These are phyloP conservation scores for Numenius arquata DNA, from an alignment of 2,113 vertebrate species.

Conservation along the genomic window DNA sequence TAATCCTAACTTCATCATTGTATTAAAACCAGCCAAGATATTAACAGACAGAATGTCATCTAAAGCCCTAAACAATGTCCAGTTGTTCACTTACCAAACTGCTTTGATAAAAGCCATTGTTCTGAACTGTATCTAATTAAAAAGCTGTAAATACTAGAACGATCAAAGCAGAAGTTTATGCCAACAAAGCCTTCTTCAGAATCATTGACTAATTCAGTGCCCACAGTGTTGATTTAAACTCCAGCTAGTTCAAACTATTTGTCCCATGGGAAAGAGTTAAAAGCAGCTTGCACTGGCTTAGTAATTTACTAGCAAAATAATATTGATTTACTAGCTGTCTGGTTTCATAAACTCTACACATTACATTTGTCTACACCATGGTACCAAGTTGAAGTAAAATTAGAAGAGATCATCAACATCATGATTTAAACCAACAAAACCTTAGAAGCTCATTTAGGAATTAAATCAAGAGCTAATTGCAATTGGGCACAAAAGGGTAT, in stretches of 20 bases:
- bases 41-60: constrained; percentile 45
- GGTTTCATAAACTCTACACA: constrained; percentile 58
- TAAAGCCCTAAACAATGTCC: constrained; percentile 48
- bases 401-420: constrained; percentile 26
- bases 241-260: constrained; percentile 58
- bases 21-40: constrained; percentile 46
- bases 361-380: constrained; percentile 46
- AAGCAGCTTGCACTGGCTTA: constrained; percentile 37
- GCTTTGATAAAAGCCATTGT: constrained; percentile 58
- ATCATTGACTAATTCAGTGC: constrained; percentile 50
- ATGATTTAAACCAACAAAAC: constrained; percentile 44
- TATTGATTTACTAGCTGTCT: constrained; percentile 73
- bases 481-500: neutral
- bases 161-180: constrained; percentile 65
- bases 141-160: constrained; percentile 52
- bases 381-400: constrained; percentile 46
- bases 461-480: constrained; percentile 45
- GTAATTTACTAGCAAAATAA: constrained; percentile 70
- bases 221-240: constrained; percentile 62
- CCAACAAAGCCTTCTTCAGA: constrained; percentile 60
- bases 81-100: constrained; percentile 49
- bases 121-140: constrained; percentile 62
- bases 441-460: constrained; percentile 32
- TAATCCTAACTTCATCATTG: constrained; percentile 18
- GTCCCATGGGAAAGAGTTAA: constrained; percentile 72